These are phyloP conservation scores for Telmatochromis sp. DNA, from an alignment of 2,113 vertebrate species.

Conservation along the genomic window DNA sequence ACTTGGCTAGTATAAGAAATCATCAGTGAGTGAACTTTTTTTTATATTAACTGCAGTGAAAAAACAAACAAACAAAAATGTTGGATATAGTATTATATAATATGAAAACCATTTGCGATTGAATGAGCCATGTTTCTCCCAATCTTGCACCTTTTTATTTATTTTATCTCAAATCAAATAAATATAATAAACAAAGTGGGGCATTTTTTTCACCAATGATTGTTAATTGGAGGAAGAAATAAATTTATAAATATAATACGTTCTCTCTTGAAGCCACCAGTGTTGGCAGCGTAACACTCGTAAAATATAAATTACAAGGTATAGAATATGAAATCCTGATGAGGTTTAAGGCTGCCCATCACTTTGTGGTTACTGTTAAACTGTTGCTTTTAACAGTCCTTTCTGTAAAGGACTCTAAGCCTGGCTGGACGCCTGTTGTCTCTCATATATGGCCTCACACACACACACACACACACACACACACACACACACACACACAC, in stretches of 20 bases:
- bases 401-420: constrained; percentile 47
- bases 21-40: background rate
- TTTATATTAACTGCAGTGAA: background rate
- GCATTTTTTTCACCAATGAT: background rate
- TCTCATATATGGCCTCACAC: background rate
- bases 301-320: background rate
- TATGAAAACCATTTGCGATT: background rate
- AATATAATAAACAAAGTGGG: background rate
- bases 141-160: background rate
- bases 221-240: background rate
- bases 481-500: background rate
- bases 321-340: background rate
- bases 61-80: background rate
- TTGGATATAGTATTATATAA: background rate
- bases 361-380: constrained; percentile 23
- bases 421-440: constrained; percentile 37
- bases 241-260: background rate
- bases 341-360: background rate
- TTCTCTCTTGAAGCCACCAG: background rate
- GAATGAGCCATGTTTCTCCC: background rate
- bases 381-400: constrained; percentile 57
- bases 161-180: background rate
- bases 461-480: background rate
- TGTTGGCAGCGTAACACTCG: background rate
- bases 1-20: background rate